Evolutionary conservation across 2,888 invertebrate genomes (phyloP).

Genomic region (Emmelina monodactyla): DNA sequence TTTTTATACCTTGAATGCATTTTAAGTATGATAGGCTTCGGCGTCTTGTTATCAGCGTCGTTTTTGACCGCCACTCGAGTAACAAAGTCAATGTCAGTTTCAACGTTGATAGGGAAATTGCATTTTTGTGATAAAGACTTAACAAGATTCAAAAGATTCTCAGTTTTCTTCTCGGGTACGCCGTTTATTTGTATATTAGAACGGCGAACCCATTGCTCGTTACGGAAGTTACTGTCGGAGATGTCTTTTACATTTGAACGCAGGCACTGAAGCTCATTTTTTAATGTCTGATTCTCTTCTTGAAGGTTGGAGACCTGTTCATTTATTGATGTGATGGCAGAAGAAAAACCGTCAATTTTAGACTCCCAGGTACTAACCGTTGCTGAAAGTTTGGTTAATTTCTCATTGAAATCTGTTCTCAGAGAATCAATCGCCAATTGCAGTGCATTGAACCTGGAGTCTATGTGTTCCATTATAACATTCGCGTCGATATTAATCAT

Average conservation of each 20-base stretch:
- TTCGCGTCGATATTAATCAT: neutral
- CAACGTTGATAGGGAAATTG: neutral
- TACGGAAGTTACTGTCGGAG: neutral
- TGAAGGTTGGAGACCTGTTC: neutral
- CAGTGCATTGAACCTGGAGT: neutral
- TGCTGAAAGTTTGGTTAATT: neutral
- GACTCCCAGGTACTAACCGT: neutral
- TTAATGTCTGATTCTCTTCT: neutral
- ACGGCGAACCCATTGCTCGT: conserved; percentile 5
- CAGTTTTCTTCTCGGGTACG: neutral
- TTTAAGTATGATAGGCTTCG: conserved; percentile 2
- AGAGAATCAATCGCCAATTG: neutral
- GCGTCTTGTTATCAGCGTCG: conserved; percentile 2
- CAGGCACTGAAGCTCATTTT: neutral
- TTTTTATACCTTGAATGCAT: conserved; percentile 3
- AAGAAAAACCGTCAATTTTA: neutral
- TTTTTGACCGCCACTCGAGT: conserved; percentile 4
- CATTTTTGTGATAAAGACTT: neutral
- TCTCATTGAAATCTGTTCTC: neutral
- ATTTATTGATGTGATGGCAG: neutral
- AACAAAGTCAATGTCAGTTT: conserved; percentile 3
- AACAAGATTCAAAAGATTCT: neutral
- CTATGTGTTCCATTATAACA: neutral
- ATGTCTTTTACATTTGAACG: neutral
- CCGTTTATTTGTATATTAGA: conserved; percentile 4